A percentile compares a stretch with the other conserved stretches of the same genome.
These are phyloP conservation scores for Haemorhous mexicanus DNA, from an alignment of 2,113 vertebrate species.

Conservation along the genomic window DNA sequence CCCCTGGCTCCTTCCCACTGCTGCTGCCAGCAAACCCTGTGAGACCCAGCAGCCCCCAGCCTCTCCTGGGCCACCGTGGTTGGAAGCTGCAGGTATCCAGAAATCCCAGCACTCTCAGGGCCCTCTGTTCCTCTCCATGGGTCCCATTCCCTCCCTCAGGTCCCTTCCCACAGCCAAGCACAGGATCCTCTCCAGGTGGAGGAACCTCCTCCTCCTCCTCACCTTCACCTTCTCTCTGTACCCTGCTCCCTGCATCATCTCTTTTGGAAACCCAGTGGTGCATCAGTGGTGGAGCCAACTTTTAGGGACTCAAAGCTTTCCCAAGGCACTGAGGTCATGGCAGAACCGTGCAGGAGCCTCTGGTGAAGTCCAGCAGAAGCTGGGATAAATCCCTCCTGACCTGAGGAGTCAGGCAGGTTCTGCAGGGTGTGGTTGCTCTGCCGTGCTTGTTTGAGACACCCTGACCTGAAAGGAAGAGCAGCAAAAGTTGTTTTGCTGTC, in stretches of 20 bases:
- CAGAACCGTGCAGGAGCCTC: background rate
- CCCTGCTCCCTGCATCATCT: background rate
- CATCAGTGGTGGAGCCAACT: background rate
- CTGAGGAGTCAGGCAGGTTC: background rate
- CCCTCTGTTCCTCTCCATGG: background rate
- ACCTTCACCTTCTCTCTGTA: background rate
- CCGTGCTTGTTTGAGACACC: background rate
- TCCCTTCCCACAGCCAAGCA: background rate
- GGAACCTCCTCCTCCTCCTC: background rate
- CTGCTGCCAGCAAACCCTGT: background rate
- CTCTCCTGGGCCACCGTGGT: background rate
- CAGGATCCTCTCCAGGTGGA: background rate
- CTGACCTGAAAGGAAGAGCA: background rate
- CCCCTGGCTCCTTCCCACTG: background rate
- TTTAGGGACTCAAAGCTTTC: background rate
- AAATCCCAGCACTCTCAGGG: background rate
- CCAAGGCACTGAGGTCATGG: background rate
- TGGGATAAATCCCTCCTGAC: background rate
- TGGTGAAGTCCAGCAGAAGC: background rate
- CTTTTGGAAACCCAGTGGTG: background rate
- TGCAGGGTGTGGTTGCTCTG: background rate
- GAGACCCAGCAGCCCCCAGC: background rate
- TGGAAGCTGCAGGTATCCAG: background rate
- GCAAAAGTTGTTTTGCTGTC: background rate
- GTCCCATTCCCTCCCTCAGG: background rate